Evolutionary conservation across 2,888 invertebrate species (phyloP).

Genomic region (Sinhomidia bicolor): DNA sequence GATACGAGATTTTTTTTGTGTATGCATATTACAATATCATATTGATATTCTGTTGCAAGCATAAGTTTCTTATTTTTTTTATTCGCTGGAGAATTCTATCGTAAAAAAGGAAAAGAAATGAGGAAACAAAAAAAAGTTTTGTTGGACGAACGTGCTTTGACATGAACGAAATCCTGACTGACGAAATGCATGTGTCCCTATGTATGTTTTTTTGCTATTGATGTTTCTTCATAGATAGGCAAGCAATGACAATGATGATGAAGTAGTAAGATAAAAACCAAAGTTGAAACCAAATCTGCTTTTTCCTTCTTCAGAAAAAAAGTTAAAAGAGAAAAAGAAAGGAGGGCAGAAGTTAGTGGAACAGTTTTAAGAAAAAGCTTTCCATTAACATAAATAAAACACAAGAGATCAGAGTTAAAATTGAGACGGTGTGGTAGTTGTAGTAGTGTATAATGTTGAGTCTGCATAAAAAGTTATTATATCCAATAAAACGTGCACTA

Average conservation of each 20-base stretch:
- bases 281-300: background rate
- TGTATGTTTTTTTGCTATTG: background rate
- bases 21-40: background rate
- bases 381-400: conserved; percentile 46
- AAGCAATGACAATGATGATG: background rate
- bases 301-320: background rate
- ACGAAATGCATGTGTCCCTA: background rate
- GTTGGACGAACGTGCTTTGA: conserved; percentile 48
- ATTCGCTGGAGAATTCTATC: background rate
- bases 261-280: background rate
- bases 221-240: no score
- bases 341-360: background rate
- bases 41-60: background rate
- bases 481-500: background rate
- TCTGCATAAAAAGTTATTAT: background rate
- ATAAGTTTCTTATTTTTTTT: background rate
- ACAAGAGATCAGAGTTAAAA: background rate
- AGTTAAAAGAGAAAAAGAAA: conserved; percentile 29
- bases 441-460: background rate
- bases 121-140: conserved; percentile 49
- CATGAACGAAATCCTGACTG: conserved; percentile 45
- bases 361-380: conserved; percentile 17
- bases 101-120: background rate
- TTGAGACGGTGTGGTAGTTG: no score
- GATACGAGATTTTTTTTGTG: background rate